These are phyloP conservation scores for Halcyon chelicuti DNA, from an alignment of 2,797 vertebrate genomes.

Conservation along the genomic window DNA sequence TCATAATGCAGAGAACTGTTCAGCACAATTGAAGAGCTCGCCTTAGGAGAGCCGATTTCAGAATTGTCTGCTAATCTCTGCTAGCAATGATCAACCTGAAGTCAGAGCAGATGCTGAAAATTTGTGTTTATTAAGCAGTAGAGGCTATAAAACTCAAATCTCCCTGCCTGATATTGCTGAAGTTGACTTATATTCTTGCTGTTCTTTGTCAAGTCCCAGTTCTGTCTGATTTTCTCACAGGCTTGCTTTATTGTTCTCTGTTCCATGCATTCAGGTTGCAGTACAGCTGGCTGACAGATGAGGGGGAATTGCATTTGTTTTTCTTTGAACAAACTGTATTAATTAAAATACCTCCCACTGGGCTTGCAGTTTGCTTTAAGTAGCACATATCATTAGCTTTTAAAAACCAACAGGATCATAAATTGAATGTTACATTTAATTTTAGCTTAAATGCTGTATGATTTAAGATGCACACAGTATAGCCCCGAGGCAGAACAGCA, in stretches of 20 bases:
- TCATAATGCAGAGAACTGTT: not conserved
- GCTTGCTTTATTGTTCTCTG: not conserved
- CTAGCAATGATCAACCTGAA: not conserved
- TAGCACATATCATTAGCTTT: constrained; percentile 74
- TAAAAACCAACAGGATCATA: constrained; percentile 67
- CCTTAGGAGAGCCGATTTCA: not conserved
- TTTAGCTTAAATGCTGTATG: constrained; percentile 52
- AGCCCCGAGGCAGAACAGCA: not conserved
- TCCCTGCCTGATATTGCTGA: not conserved
- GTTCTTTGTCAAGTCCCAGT: not conserved
- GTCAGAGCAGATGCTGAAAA: not conserved
- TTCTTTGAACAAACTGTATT: constrained; percentile 77
- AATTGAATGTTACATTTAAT: constrained; percentile 45
- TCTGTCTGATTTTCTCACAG: constrained; percentile 8
- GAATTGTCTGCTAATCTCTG: not conserved
- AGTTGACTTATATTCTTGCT: not conserved
- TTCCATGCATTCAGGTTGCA: constrained; percentile 1
- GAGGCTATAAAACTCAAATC: not conserved
- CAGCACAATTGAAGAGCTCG: not conserved
- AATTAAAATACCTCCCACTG: constrained; percentile 78
- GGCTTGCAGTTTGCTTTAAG: constrained; percentile 64
- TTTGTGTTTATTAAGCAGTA: not conserved
- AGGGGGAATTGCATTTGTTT: constrained; percentile 70
- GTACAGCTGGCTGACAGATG: constrained; percentile 67
- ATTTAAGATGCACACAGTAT: constrained; percentile 44